Conservation (phyloP, 2,888 invertebrate species). For the Mylabris sibirica region DNA sequence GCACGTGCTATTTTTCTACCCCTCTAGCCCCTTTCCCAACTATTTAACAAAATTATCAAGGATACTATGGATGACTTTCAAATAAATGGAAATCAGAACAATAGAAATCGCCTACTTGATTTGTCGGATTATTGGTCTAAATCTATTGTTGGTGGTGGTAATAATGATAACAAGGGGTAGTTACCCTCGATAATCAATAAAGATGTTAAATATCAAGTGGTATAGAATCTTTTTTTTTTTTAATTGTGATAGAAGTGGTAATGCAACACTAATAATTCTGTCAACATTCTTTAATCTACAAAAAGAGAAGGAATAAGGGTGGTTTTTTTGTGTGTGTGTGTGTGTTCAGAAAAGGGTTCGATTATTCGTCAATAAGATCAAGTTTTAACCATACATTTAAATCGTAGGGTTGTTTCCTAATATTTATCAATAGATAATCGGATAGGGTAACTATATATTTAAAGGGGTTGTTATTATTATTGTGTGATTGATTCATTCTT, state of each 20-base stretch:
- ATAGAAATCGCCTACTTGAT: not conserved
- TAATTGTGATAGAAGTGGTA: slow-evolving; percentile 32
- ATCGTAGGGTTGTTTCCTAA: not conserved
- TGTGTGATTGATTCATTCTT: slow-evolving; percentile 2
- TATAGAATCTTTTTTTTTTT: not conserved
- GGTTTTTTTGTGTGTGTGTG: slow-evolving; percentile 9
- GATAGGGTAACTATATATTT: slow-evolving; percentile 1
- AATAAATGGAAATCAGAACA: not conserved
- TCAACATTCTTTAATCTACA: slow-evolving; percentile 45
- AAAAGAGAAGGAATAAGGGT: slow-evolving; percentile 34
- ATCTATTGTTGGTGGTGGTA: too few species aligned
- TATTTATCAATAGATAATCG: slow-evolving; percentile 5
- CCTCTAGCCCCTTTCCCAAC: too few species aligned
- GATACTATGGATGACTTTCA: not conserved
- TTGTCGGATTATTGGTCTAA: not conserved
- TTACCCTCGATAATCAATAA: not conserved
- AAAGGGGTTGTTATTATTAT: slow-evolving; percentile 24
- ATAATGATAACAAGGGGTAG: not conserved
- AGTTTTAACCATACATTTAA: too few species aligned
- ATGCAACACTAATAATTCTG: slow-evolving; percentile 56
- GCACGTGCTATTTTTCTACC: not conserved
- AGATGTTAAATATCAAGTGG: slow-evolving; percentile 2
- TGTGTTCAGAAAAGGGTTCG: slow-evolving; percentile 27
- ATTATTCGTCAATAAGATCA: slow-evolving; percentile 28
- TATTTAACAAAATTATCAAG: not conserved